These are phyloP conservation scores for Mormyrus iriodes DNA, from an alignment of 2,113 vertebrate species.

Conservation along the genomic window DNA sequence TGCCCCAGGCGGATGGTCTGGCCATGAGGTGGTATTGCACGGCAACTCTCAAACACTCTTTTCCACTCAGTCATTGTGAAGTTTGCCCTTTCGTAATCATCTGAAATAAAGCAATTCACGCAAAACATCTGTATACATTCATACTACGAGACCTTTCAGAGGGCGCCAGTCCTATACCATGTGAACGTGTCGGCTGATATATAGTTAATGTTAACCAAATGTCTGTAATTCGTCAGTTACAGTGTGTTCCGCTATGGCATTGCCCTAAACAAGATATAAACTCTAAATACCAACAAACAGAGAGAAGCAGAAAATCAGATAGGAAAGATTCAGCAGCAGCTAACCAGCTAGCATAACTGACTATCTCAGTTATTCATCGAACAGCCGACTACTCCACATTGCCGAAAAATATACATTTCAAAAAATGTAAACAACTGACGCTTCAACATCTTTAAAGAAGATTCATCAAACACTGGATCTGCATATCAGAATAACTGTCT, in stretches of 20 bases:
- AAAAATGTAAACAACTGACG: not conserved
- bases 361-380: not conserved
- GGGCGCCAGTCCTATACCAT: not conserved
- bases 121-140: not conserved
- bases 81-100: not conserved
- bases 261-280: not conserved
- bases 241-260: not conserved
- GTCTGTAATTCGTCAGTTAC: not conserved
- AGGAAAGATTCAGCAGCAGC: not conserved
- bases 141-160: not conserved
- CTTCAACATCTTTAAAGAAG: not conserved
- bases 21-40: slow-evolving; percentile 58
- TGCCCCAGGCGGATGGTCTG: slow-evolving; percentile 53
- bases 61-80: slow-evolving; percentile 63
- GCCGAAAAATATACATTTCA: not conserved
- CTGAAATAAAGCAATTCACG: not conserved
- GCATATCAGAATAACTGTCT: not conserved
- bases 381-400: not conserved
- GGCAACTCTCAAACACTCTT: slow-evolving; percentile 50
- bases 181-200: not conserved
- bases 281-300: not conserved
- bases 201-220: not conserved
- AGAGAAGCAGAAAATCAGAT: not conserved
- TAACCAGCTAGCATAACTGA: not conserved
- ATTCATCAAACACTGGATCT: not conserved